Conservation (phyloP, 2,113 vertebrate genomes). For the Engystomops pustulosus region DNA sequence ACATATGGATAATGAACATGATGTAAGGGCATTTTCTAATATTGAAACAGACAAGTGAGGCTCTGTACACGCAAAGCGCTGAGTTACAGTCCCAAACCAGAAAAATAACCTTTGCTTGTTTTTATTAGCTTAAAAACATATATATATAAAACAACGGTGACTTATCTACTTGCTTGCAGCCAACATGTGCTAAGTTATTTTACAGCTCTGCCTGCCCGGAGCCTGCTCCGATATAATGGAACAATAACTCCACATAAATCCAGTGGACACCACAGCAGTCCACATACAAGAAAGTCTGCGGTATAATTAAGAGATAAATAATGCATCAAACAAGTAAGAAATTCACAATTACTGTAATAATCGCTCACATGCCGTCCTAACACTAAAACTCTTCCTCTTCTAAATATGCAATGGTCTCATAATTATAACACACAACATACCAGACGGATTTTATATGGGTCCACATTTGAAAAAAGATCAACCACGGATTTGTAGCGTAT, state of each 20-base stretch:
- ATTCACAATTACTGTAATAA: neutral
- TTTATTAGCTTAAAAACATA: slow-evolving; percentile 26
- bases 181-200: slow-evolving; percentile 15
- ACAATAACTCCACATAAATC: slow-evolving; percentile 30
- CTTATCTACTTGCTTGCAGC: slow-evolving; percentile 35
- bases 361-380: neutral
- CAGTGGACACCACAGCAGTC: neutral
- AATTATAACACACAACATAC: too few species aligned
- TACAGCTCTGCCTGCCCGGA: slow-evolving; percentile 22
- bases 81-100: slow-evolving; percentile 11
- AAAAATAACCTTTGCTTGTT: neutral
- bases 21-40: slow-evolving; percentile 30
- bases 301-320: slow-evolving; percentile 44
- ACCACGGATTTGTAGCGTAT: too few species aligned
- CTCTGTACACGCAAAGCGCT: slow-evolving; percentile 1
- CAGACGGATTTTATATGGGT: too few species aligned
- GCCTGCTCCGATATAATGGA: slow-evolving; percentile 39
- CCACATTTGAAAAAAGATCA: too few species aligned
- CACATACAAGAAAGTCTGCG: slow-evolving; percentile 3
- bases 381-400: too few species aligned
- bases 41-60: neutral
- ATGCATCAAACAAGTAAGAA: slow-evolving; percentile 11
- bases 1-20: slow-evolving; percentile 39
- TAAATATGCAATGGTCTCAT: too few species aligned
- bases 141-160: slow-evolving; percentile 24